phyloP scores from a whole-genome alignment of 2,797 vertebrate species.

The Helarctos malayanus region DNA sequence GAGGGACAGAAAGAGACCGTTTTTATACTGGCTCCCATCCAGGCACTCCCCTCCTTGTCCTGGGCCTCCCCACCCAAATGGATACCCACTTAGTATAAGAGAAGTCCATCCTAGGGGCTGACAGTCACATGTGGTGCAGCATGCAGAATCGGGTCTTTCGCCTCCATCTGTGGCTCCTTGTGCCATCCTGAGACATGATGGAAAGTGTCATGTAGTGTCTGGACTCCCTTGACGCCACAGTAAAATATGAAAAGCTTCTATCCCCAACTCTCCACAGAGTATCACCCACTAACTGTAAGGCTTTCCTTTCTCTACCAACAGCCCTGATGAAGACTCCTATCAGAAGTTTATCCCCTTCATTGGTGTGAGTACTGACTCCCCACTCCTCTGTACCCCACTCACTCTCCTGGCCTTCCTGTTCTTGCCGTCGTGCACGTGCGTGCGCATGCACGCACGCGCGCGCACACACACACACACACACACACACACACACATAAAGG shows the following conservation, averaged over 20 bases:
- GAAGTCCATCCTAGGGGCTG: not conserved
- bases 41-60: not conserved
- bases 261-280: not conserved
- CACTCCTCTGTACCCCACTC: not conserved
- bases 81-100: not conserved
- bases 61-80: not conserved
- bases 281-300: not conserved
- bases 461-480: not conserved
- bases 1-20: not conserved
- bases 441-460: rapidly evolving
- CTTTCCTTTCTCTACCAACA: conserved; percentile 82
- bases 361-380: conserved; percentile 90
- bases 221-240: not conserved
- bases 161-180: not conserved
- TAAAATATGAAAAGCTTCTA: not conserved
- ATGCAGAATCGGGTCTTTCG: not conserved
- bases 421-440: rapidly evolving
- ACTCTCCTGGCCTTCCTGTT: not conserved
- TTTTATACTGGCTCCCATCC: not conserved
- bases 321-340: conserved; percentile 95
- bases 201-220: not conserved
- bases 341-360: conserved; percentile 98
- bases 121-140: not conserved
- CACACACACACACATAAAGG: no score
- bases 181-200: not conserved